These are phyloP conservation scores for Schizaphis graminum DNA, from an alignment of 2,888 invertebrate species.

Conservation along the genomic window DNA sequence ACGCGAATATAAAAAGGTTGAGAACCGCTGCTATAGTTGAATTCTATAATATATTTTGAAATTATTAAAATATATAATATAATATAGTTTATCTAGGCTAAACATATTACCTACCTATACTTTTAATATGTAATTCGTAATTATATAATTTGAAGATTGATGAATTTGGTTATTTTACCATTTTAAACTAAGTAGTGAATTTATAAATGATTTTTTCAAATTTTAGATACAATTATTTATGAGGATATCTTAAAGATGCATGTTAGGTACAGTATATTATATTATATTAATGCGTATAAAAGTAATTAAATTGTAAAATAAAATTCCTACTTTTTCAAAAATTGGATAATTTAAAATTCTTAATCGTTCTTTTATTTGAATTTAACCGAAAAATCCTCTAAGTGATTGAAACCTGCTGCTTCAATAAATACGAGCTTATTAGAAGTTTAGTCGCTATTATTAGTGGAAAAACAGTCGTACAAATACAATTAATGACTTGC, in stretches of 20 bases:
- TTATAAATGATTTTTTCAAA: not conserved
- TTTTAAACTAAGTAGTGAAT: not conserved
- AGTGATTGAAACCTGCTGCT: not conserved
- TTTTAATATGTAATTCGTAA: not conserved
- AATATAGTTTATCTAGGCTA: too few relatives aligned
- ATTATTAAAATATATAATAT: too few relatives aligned
- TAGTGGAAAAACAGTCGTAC: not conserved
- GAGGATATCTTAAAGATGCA: not conserved
- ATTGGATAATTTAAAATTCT: not conserved
- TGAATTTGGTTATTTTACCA: not conserved
- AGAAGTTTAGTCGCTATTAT: not conserved
- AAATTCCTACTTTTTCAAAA: not conserved
- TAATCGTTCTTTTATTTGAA: not conserved
- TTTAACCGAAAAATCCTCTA: not conserved
- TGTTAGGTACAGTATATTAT: not conserved
- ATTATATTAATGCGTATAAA: not conserved
- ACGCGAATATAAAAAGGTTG: too few relatives aligned
- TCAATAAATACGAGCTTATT: not conserved
- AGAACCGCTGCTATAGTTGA: too few relatives aligned
- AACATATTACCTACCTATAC: too few relatives aligned
- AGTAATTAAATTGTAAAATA: not conserved
- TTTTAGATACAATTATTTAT: too few relatives aligned
- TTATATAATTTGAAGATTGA: not conserved
- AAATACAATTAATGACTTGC: constrained; percentile 18
- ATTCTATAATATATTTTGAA: too few relatives aligned